phyloP scores from a whole-genome alignment of 2,113 vertebrate genomes.

The Scopus umbretta region DNA sequence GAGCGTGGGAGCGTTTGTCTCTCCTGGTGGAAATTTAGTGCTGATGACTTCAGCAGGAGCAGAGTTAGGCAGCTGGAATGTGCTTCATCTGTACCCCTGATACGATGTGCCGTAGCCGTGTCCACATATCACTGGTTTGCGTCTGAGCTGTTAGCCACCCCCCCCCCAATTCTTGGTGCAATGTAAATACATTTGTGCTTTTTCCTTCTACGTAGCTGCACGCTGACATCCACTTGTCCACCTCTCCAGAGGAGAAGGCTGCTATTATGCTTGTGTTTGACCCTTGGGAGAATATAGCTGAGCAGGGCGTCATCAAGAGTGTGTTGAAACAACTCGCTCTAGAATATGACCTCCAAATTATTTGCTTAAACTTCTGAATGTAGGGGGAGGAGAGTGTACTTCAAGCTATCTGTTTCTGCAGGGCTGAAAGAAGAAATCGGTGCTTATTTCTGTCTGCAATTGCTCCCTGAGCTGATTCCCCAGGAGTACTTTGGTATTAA shows the following conservation, averaged over 20 bases:
- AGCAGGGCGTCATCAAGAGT: not conserved
- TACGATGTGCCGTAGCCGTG: fast-evolving
- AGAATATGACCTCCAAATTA: not conserved
- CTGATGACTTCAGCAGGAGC: not conserved
- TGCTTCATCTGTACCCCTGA: fast-evolving
- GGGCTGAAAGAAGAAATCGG: not conserved
- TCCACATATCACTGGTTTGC: fast-evolving
- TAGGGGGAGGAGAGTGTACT: not conserved
- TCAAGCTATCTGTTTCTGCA: not conserved
- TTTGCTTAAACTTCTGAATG: not conserved
- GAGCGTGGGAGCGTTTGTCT: not conserved
- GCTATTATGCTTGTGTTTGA: fast-evolving
- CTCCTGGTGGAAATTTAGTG: not conserved
- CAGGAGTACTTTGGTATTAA: not conserved
- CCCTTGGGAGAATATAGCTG: not conserved
- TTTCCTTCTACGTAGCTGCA: not conserved
- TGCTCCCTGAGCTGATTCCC: not conserved
- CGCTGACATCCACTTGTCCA: not conserved
- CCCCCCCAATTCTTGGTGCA: not conserved
- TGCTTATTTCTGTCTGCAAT: not conserved
- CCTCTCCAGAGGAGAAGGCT: not conserved
- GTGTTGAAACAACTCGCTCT: not conserved
- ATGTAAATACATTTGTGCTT: fast-evolving
- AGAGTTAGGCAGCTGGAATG: fast-evolving
- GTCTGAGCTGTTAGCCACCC: not conserved